Conservation (phyloP, 2,797 vertebrate genomes). For the Setipinna tenuifilis region DNA sequence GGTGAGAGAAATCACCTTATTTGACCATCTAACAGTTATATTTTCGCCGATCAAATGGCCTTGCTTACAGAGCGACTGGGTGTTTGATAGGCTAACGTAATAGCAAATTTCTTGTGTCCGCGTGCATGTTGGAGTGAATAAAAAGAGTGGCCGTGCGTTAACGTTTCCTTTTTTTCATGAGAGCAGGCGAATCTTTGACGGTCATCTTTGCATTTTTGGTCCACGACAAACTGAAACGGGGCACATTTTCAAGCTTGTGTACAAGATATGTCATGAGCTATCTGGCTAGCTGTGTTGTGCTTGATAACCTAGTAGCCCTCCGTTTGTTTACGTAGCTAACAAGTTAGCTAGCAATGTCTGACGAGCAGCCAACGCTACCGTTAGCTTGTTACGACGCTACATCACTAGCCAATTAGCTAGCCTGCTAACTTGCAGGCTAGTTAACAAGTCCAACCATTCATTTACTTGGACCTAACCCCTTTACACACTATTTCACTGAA, state of each 20-base stretch:
- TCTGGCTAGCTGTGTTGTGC: conserved; percentile 11
- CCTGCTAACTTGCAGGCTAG: conserved; percentile 22
- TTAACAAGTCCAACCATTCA: background rate
- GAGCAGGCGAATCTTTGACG: background rate
- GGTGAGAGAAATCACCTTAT: conserved; percentile 66
- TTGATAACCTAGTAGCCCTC: conserved; percentile 15
- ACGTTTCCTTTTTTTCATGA: conserved; percentile 1
- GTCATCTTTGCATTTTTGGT: background rate
- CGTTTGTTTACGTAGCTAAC: conserved; percentile 27
- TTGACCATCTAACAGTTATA: background rate
- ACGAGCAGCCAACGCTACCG: background rate
- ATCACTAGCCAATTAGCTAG: conserved; percentile 28
- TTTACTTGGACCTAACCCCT: background rate
- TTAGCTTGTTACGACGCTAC: conserved; percentile 14
- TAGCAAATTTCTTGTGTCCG: conserved; percentile 47
- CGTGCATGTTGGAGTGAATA: conserved; percentile 56
- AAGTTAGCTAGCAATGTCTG: conserved; percentile 16
- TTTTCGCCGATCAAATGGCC: background rate
- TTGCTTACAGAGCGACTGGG: conserved; percentile 48
- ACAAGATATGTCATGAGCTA: background rate
- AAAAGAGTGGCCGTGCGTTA: conserved; percentile 38
- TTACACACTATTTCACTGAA: background rate
- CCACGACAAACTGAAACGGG: background rate
- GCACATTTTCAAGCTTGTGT: background rate
- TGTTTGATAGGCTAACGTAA: conserved; percentile 55